Evolutionary conservation across 2,888 invertebrate species (phyloP).

Genomic region (Protonemura montana): DNA sequence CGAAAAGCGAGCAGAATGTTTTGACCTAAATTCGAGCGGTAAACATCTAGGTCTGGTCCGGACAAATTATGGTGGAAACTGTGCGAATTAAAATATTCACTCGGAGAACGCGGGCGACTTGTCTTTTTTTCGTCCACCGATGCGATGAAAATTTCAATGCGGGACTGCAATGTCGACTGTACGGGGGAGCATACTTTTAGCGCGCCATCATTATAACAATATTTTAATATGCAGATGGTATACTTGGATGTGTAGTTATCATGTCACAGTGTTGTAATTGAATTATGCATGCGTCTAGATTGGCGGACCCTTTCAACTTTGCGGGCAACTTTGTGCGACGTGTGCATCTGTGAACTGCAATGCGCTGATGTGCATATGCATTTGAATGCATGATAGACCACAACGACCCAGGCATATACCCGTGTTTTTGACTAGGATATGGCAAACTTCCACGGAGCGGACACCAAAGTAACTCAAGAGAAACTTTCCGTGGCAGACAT

Average conservation of each 20-base stretch:
- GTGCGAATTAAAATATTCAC: neutral
- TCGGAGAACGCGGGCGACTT: neutral
- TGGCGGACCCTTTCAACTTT: neutral
- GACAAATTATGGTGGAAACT: slow-evolving; percentile 12
- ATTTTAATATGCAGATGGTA: neutral
- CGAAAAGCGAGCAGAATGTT: neutral
- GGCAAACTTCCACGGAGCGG: neutral
- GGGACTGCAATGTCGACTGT: neutral
- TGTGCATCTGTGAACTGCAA: neutral
- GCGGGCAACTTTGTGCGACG: neutral
- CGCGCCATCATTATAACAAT: neutral
- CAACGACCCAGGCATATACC: neutral
- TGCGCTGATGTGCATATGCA: neutral
- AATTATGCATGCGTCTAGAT: neutral
- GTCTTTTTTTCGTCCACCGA: neutral
- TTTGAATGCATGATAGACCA: neutral
- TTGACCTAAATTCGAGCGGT: neutral
- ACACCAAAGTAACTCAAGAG: neutral
- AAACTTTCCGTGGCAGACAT: neutral
- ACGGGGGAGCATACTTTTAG: neutral
- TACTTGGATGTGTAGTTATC: neutral
- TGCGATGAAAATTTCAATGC: neutral
- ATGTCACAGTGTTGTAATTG: neutral
- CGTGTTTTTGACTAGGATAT: neutral
- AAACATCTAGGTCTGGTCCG: slow-evolving; percentile 5